These are phyloP conservation scores for Magallana ariakensis DNA, from an alignment of 1,140 invertebrate species.

Conservation along the genomic window DNA sequence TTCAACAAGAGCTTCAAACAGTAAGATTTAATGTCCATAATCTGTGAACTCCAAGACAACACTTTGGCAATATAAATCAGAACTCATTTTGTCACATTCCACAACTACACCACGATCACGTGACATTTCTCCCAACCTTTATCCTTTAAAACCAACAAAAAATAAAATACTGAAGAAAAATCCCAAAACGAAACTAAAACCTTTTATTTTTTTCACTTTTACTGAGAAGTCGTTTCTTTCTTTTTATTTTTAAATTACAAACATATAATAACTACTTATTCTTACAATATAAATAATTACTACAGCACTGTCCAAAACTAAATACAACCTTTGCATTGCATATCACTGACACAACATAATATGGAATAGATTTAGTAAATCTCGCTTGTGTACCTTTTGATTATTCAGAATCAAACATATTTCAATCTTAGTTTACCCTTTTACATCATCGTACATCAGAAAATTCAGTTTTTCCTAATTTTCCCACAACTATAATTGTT, in stretches of 20 bases:
- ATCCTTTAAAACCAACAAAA: background rate
- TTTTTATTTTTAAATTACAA: background rate
- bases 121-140: no score
- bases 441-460: no score
- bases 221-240: background rate
- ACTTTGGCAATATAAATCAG: conserved; percentile 11
- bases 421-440: no score
- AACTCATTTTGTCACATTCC: background rate
- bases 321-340: conserved; percentile 18
- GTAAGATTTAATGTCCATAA: background rate
- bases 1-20: background rate
- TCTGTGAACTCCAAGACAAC: background rate
- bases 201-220: background rate
- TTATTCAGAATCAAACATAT: no score
- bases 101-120: background rate
- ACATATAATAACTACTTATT: background rate
- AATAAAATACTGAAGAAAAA: background rate
- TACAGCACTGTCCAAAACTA: background rate
- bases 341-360: background rate
- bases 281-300: background rate
- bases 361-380: background rate
- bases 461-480: no score
- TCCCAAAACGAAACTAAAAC: background rate
- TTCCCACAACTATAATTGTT: no score
- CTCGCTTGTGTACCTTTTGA: no score